Conservation (phyloP, 2,113 vertebrate species). For the Lonchura striata region DNA sequence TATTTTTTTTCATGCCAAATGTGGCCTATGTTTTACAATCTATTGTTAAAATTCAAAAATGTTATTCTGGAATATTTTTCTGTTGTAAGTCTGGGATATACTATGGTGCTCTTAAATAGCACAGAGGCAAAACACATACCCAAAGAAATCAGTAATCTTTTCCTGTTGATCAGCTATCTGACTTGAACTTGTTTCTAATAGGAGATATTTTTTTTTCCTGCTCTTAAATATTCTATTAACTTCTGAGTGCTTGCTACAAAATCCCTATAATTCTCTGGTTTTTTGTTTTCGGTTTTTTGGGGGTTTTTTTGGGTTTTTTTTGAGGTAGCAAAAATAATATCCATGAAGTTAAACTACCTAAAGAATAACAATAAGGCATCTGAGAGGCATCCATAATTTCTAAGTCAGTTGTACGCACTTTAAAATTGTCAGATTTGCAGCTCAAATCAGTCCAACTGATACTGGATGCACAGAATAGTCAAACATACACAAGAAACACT, state of each 20-base stretch:
- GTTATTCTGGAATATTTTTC: background rate
- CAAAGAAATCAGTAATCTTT: background rate
- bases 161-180: background rate
- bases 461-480: background rate
- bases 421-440: slow-evolving; percentile 16
- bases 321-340: slow-evolving; percentile 15
- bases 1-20: background rate
- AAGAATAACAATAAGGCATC: background rate
- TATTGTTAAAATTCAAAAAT: background rate
- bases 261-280: background rate
- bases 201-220: background rate
- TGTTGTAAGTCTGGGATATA: background rate
- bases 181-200: slow-evolving; percentile 7
- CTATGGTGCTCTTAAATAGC: background rate
- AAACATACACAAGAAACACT: background rate
- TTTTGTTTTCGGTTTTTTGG: background rate
- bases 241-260: slow-evolving; percentile 31
- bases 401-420: background rate
- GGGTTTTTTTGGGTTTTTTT: slow-evolving; percentile 8
- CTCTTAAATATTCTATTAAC: slow-evolving; percentile 44
- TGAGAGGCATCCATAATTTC: slow-evolving; percentile 26
- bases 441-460: background rate
- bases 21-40: background rate
- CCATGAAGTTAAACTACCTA: background rate
- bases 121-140: background rate